Conservation (phyloP, 2,888 invertebrate species). For the Leucania comma region DNA sequence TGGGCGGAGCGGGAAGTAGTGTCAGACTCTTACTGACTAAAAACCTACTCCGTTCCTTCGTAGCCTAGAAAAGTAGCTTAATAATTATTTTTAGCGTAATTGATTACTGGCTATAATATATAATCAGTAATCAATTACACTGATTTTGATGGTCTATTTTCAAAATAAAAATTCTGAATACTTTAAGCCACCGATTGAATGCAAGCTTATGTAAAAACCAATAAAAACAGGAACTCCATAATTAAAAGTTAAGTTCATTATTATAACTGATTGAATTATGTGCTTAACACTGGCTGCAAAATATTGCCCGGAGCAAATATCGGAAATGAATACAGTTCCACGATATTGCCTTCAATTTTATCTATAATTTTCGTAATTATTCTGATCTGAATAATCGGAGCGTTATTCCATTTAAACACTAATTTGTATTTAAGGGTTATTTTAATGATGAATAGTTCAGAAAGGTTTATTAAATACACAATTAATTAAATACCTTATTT, state of each 20-base stretch:
- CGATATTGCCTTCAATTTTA: constrained; percentile 25
- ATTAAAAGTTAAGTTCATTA: constrained; percentile 8
- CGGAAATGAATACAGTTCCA: constrained; percentile 19
- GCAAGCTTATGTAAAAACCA: neutral
- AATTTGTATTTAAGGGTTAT: constrained; percentile 1
- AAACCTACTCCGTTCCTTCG: no score
- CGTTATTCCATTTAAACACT: constrained; percentile 2
- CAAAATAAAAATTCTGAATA: no score
- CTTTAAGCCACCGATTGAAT: no score
- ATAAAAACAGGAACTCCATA: neutral
- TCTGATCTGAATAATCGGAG: constrained; percentile 27
- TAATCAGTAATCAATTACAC: no score
- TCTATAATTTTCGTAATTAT: constrained; percentile 38
- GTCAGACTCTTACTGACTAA: no score
- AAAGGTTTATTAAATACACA: constrained; percentile 1
- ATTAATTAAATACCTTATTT: neutral
- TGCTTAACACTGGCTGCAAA: constrained; percentile 39
- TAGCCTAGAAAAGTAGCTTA: no score
- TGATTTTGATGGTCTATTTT: no score
- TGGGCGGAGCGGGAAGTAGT: no score
- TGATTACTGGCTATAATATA: no score
- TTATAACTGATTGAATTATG: constrained; percentile 58
- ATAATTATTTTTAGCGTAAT: no score
- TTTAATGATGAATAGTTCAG: constrained; percentile 4
- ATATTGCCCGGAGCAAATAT: constrained; percentile 39